Conservation (phyloP, 2,113 vertebrate species). For the Saguinus imperator region DNA sequence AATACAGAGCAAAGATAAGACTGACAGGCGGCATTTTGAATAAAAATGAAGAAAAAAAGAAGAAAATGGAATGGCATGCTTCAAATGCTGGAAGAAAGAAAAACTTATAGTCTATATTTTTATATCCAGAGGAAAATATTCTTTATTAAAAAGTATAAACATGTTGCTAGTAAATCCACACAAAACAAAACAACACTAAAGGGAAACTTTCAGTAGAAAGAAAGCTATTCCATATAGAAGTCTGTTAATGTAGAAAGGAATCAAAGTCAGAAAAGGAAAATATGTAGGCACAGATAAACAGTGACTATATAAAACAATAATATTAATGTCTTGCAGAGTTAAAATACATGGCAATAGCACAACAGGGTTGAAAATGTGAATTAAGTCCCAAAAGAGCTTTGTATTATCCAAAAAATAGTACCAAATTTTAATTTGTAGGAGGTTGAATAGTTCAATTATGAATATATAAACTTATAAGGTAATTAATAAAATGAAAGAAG, state of each 20-base stretch:
- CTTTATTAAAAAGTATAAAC: neutral
- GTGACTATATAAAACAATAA: neutral
- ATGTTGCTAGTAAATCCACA: neutral
- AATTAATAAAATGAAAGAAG: neutral
- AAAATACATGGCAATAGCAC: neutral
- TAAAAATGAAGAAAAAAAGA: neutral
- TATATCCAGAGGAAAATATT: neutral
- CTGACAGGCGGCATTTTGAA: neutral
- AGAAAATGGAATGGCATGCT: neutral
- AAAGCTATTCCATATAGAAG: neutral
- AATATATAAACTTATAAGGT: neutral
- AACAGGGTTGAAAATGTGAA: neutral
- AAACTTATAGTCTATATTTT: neutral
- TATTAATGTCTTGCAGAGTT: neutral
- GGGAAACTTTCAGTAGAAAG: neutral
- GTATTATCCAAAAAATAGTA: neutral
- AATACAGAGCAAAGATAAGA: neutral
- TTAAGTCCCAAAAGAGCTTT: neutral
- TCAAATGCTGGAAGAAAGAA: neutral
- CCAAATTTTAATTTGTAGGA: neutral
- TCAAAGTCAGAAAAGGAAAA: neutral
- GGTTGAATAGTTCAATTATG: neutral
- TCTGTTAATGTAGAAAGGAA: neutral
- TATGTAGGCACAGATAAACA: neutral
- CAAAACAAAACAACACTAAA: neutral